A percentile compares a stretch with the other conserved stretches of the same genome.
Conservation (phyloP, 30 jellyfish, hydroid and myxozoan genomes). For the Aurelia aurita region DNA sequence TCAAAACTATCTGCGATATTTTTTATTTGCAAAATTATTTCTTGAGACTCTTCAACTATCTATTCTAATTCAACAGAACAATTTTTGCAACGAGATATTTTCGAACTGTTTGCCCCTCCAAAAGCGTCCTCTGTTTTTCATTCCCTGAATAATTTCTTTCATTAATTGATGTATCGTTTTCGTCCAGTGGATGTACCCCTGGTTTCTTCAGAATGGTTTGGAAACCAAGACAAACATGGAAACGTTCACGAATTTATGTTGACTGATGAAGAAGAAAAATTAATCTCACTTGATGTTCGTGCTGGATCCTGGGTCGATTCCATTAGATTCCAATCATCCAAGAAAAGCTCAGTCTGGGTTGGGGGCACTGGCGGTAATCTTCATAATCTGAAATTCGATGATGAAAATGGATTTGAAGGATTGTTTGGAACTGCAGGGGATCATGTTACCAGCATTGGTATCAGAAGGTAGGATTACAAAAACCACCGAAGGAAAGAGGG, state of each 20-base stretch:
- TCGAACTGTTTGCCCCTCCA: no score
- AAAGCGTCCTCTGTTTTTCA: no score
- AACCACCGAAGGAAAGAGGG: no score
- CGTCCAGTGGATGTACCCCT: neutral
- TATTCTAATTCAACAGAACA: no score
- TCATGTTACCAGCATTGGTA: slow-evolving; percentile 56
- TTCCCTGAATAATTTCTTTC: no score
- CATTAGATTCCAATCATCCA: slow-evolving; percentile 66
- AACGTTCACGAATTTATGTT: slow-evolving; percentile 30
- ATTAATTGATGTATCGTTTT: neutral
- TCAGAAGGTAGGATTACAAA: neutral
- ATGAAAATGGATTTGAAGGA: slow-evolving; percentile 28
- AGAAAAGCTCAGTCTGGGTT: slow-evolving; percentile 72
- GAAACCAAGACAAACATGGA: slow-evolving; percentile 35
- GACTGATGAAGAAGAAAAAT: slow-evolving; percentile 40
- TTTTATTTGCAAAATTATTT: no score
- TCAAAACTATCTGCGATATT: no score
- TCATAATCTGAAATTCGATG: slow-evolving; percentile 25
- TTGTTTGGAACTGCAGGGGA: slow-evolving; percentile 65
- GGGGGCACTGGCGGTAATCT: slow-evolving; percentile 97
- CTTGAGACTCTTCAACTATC: no score
- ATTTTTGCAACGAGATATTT: no score
- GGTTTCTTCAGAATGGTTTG: slow-evolving; percentile 50
- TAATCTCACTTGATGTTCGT: slow-evolving; percentile 69
- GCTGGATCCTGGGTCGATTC: slow-evolving; percentile 97